Percentiles rank a stretch among this genome's conserved stretches.
Evolutionary conservation across 2,797 vertebrate genomes (phyloP).

Genomic region (Cynopterus sphinx): DNA sequence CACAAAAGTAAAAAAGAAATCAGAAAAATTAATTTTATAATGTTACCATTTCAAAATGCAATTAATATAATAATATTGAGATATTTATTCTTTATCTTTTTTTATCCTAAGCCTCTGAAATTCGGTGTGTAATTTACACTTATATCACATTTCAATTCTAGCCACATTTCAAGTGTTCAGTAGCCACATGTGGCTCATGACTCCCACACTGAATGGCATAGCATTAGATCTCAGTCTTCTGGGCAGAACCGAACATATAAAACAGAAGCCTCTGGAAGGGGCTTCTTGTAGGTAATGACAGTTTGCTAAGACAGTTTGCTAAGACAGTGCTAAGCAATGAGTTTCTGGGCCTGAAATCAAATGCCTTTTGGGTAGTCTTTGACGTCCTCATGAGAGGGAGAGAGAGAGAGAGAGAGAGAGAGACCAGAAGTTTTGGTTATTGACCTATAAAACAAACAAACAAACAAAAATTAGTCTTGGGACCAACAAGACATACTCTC

Average conservation of each 20-base stretch:
- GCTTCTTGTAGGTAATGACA: not conserved
- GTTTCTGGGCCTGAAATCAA: not conserved
- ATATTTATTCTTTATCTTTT: not conserved
- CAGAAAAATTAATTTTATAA: not conserved
- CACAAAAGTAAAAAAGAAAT: not conserved
- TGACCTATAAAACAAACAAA: conserved; percentile 58
- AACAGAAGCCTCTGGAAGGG: not conserved
- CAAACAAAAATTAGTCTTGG: conserved; percentile 1
- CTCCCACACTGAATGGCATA: not conserved
- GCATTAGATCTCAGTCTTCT: not conserved
- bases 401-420: too few species aligned
- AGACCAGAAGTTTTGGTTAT: not conserved
- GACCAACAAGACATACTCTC: conserved; percentile 31
- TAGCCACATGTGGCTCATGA: not conserved
- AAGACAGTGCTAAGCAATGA: not conserved
- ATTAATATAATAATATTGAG: not conserved
- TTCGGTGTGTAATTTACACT: not conserved
- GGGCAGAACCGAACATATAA: not conserved
- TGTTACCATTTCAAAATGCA: not conserved
- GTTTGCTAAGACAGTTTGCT: not conserved
- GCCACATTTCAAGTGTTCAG: not conserved
- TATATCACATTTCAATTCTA: not conserved
- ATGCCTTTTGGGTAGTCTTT: not conserved
- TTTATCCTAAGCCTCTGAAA: not conserved
- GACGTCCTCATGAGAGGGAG: not conserved